Base-by-base conservation (phyloP, 2,888 invertebrate genomes). In the Argyresthia goedartella region DNA sequence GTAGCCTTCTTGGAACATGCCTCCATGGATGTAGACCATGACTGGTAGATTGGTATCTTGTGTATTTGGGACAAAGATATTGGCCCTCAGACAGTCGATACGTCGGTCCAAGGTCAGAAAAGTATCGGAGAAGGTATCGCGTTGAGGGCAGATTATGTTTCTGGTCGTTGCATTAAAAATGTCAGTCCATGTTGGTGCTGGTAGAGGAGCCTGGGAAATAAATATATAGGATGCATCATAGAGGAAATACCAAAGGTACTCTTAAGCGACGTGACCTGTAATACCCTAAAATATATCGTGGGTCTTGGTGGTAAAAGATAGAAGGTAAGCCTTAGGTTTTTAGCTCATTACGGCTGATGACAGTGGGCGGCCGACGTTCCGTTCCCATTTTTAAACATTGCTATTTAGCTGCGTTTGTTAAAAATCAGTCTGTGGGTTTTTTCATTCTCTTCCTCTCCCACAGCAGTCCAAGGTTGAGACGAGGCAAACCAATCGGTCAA, bases 101-200 rank as follows among this genome's bases (percentile, higher is more conserved):
- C 43, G 14, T 49, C 15, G 14, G 15, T 41, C 41, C 1, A 51
- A 14, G 9, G 10, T 2, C 1, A 25, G 50, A 14, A 51, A 44
- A 8, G 50, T 44, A 14, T 51, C 50, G 8, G 39, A 43, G 39
- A 33, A 10, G 8, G 8, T 14, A 3, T 4, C 14, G 13, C 34
- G 13, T 53, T 55, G 55, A 25, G 55, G 55, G 43, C 53, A 55
- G 10, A 53, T 36, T 16, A 55, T 55, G 14, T 49, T 46, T 34
- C 44, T 49, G 35, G 48, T 15, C 8, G 49, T 53, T 8, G 53
- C 55, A 16, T 55, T 50, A 13, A 55, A 53, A 1, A 49, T 45
- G 11, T 50, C 52, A 11, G 25, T 8, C 53, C 55, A 53, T 10
- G 33, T 41, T 47, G 51, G 51, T 8, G 49, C 46, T 15, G 53